Conservation (phyloP, 2,888 invertebrate species). For the Brachylomia viminalis region DNA sequence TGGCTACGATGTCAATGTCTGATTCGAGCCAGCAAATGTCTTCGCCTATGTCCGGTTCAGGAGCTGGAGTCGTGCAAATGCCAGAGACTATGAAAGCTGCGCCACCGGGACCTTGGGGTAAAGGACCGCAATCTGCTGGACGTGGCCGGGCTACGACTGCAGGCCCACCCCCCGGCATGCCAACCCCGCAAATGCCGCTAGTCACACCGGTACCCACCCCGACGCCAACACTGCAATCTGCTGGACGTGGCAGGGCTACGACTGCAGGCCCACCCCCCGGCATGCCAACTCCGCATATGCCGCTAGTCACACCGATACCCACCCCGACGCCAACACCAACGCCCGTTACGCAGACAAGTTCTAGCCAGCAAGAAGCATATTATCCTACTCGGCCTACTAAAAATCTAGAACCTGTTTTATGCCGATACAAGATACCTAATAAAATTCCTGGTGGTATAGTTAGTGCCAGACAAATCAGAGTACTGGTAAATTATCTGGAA, state of each 20-base stretch:
- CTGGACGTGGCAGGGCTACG: constrained; percentile 28
- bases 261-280: not conserved
- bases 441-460: constrained; percentile 82
- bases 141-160: constrained; percentile 6
- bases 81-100: not conserved
- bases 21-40: not conserved
- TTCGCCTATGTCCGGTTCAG: not conserved
- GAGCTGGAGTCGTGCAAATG: constrained; percentile 12
- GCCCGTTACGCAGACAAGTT: constrained; percentile 1
- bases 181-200: not conserved
- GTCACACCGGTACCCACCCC: not conserved
- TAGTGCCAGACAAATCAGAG: constrained; percentile 69
- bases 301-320: not conserved
- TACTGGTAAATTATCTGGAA: constrained; percentile 92
- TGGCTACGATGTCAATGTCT: constrained; percentile 16
- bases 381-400: constrained; percentile 18
- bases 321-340: not conserved
- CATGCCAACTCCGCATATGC: not conserved
- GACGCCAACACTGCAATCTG: constrained; percentile 3
- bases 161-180: not conserved
- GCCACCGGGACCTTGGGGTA: constrained; percentile 16
- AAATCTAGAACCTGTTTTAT: constrained; percentile 53
- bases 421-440: constrained; percentile 76
- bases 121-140: constrained; percentile 25
- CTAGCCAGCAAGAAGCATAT: not conserved